Evolutionary conservation across 2,888 invertebrate genomes (phyloP).

Genomic region (Isoperla grammatica): DNA sequence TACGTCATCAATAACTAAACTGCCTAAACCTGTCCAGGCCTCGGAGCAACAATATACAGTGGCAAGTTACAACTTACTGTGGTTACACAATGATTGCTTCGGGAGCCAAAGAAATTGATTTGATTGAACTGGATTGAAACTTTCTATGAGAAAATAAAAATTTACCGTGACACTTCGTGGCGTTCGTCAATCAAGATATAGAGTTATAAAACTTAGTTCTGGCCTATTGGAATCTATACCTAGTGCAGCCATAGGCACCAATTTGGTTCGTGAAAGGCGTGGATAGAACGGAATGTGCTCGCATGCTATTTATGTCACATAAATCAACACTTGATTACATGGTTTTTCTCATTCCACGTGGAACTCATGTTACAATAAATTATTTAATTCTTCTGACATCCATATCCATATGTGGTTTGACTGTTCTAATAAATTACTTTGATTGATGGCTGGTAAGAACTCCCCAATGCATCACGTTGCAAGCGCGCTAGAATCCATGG

Average conservation of each 20-base stretch:
- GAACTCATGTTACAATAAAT: conserved; percentile 16
- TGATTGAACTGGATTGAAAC: neutral
- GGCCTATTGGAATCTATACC: neutral
- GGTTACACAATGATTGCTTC: too few species aligned
- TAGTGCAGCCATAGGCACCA: conserved; percentile 7
- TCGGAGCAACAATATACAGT: too few species aligned
- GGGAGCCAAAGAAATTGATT: too few species aligned
- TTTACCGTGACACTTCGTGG: conserved; percentile 10
- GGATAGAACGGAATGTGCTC: conserved; percentile 24
- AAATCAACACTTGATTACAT: conserved; percentile 26
- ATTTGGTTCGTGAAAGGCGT: conserved; percentile 19
- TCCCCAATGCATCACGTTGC: conserved; percentile 5
- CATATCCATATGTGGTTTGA: conserved; percentile 12
- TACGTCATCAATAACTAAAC: conserved; percentile 17
- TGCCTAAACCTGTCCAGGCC: neutral
- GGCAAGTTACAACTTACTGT: too few species aligned
- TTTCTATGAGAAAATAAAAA: conserved; percentile 14
- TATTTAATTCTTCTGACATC: conserved; percentile 17
- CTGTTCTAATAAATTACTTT: conserved; percentile 14
- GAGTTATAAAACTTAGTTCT: neutral
- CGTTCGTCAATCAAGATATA: conserved; percentile 11
- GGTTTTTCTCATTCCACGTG: conserved; percentile 5
- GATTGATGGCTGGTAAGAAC: conserved; percentile 13
- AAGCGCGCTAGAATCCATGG: neutral
- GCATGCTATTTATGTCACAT: conserved; percentile 27